Evolutionary conservation across 2,113 vertebrate genomes (phyloP).

Genomic region (Xiphophorus maculatus): DNA sequence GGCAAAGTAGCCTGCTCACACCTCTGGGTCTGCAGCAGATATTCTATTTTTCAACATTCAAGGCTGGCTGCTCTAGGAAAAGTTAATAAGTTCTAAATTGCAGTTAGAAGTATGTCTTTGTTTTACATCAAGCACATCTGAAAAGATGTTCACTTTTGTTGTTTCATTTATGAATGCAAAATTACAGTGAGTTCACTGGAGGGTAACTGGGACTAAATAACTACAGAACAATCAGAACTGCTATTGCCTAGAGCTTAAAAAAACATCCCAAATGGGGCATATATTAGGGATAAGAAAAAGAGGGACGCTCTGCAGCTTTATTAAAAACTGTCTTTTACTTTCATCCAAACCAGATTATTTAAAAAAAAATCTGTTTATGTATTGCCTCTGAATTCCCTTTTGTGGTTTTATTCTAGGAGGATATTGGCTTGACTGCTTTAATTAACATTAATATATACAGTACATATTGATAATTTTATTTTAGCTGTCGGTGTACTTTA

Average conservation of each 20-base stretch:
- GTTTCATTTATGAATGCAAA: neutral
- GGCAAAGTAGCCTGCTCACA: constrained; percentile 50
- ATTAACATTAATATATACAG: neutral
- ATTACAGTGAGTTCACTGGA: constrained; percentile 41
- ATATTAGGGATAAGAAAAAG: constrained; percentile 2
- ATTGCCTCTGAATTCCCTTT: neutral
- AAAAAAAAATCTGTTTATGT: constrained; percentile 6
- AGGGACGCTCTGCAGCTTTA: constrained; percentile 4
- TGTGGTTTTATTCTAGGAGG: neutral
- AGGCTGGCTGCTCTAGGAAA: constrained; percentile 20
- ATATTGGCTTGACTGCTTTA: neutral
- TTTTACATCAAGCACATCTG: constrained; percentile 11
- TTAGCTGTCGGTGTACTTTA: neutral
- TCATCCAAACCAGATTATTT: neutral
- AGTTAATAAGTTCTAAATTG: constrained; percentile 30
- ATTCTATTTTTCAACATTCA: constrained; percentile 3
- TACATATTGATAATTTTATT: neutral
- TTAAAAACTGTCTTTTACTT: constrained; percentile 8
- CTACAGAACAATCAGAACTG: constrained; percentile 11
- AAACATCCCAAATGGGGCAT: constrained; percentile 13
- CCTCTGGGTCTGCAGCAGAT: constrained; percentile 17
- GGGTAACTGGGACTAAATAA: constrained; percentile 20
- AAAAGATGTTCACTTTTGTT: constrained; percentile 1
- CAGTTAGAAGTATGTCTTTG: constrained; percentile 21
- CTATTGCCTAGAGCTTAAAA: constrained; percentile 40